phyloP scores from a whole-genome alignment of 2,113 vertebrate genomes.

The Hemichromis elongatus region DNA sequence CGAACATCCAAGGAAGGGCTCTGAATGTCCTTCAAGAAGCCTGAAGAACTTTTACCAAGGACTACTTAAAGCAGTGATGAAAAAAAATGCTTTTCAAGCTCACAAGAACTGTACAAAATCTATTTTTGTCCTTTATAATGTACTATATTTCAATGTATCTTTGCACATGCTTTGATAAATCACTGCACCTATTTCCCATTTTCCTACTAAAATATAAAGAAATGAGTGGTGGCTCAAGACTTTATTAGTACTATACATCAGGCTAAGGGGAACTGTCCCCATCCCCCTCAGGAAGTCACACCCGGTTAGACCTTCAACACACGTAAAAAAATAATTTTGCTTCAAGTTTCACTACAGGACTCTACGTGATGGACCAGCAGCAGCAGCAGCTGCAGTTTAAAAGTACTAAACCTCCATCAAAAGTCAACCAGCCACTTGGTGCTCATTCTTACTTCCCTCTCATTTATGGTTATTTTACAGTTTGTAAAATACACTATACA shows the following conservation, averaged over 20 bases:
- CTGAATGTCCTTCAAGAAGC: no score
- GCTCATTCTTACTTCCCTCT: background rate
- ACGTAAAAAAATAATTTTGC: background rate
- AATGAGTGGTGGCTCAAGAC: background rate
- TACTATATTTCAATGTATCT: background rate
- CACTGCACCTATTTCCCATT: background rate
- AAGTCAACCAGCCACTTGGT: background rate
- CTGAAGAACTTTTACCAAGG: background rate
- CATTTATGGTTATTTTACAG: background rate
- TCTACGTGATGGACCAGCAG: background rate
- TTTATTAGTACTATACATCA: background rate
- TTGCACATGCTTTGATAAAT: background rate
- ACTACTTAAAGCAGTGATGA: background rate
- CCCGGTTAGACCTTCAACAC: background rate
- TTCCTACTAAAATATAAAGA: background rate
- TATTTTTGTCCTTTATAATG: background rate
- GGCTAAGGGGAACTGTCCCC: background rate
- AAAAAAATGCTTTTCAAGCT: background rate
- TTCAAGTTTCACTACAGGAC: background rate
- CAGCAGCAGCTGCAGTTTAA: background rate
- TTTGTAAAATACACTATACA: background rate
- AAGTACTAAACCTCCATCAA: background rate
- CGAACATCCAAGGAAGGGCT: no score
- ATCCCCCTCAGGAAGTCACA: background rate
- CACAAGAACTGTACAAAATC: background rate